Evolutionary conservation across 2,888 invertebrate genomes (phyloP), one percentile per base, ranked within the genome.

Genomic region (Oscheius sp.): DNA sequence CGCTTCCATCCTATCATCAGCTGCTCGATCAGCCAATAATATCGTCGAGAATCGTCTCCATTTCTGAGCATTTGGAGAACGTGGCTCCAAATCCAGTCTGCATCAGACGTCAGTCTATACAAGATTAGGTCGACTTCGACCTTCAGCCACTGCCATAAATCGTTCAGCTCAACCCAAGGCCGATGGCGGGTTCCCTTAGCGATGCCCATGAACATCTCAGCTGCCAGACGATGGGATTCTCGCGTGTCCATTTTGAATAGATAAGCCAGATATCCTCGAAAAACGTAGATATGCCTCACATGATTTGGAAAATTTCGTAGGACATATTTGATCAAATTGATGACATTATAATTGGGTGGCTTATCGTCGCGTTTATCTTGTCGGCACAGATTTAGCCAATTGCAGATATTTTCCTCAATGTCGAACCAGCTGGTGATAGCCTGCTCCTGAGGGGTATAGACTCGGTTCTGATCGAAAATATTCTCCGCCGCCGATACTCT

Each of bases 11-110:
- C 70, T 3, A 34, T 39, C 12, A 79, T 50, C 45, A 79, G 23
- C 6, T 65, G 65, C 64, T 79, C 79, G 39, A 74, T 57, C 8
- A 79, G 68, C 77, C 79, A 77, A 65, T 68, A 73, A 64, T 27
- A 39, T 8, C 77, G 63, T 6, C 79, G 69, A 3, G 64, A 65
- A 61, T 79, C 79, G 31, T 68, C 63, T 20, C 45, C 33, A 8
- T 31, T 33, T 27, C 67, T 46, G 10, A 55, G 39, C 25, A 12
- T 27, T 23, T 20, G 12, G n/a, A 67, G 45, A 0, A 58, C 70
- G 15, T 15, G 27, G 15, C 20, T 42, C 74, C 77, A 74, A 6
- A 48, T 53, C 0, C n/a, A 15, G 50, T 68, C 65, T 8, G 73
- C 69, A n/a, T 77, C 77, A 17, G 50, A 57, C 23, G 46, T 39